These are phyloP conservation scores for Athalia rosae DNA, from an alignment of 2,888 invertebrate genomes.

Conservation along the genomic window DNA sequence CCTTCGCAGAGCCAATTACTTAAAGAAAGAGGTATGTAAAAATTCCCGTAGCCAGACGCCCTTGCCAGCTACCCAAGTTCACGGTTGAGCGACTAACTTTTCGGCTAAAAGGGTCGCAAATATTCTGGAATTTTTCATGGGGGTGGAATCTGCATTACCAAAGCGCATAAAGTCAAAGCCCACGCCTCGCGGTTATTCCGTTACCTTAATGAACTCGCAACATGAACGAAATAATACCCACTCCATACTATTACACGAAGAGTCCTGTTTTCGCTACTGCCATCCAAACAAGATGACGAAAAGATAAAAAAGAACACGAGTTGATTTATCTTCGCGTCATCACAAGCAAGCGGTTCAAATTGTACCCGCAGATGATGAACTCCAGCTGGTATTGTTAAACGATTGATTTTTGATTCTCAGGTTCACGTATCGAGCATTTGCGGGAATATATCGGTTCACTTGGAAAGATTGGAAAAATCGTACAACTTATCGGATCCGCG, in stretches of 20 bases:
- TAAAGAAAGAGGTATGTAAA: background rate
- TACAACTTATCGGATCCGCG: background rate
- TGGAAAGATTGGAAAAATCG: background rate
- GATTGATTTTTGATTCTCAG: background rate
- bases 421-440: background rate
- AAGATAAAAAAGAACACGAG: background rate
- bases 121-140: background rate
- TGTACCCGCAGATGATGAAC: background rate
- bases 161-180: background rate
- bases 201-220: background rate
- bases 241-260: slow-evolving; percentile 6
- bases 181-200: background rate
- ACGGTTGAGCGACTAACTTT: background rate
- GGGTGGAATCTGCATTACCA: background rate
- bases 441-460: background rate
- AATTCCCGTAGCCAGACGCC: background rate
- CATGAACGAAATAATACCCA: background rate
- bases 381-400: slow-evolving; percentile 11
- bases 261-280: background rate
- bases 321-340: background rate
- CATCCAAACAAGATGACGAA: no score
- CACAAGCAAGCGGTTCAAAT: background rate
- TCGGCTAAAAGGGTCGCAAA: background rate
- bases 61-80: background rate
- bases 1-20: background rate